phyloP scores from a whole-genome alignment of 2,113 vertebrate species.

The Microtus montanus region DNA sequence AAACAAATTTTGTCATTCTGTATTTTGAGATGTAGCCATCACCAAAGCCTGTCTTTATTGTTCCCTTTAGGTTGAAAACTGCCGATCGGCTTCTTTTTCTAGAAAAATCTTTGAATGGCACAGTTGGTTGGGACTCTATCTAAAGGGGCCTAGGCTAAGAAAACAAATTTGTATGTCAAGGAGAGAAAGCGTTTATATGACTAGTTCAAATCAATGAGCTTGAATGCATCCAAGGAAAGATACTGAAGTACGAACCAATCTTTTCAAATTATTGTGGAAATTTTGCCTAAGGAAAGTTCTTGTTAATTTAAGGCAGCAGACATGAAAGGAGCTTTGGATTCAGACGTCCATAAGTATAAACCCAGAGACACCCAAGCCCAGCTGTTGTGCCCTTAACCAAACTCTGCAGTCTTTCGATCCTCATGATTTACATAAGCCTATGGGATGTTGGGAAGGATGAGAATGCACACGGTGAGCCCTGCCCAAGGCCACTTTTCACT shows the following conservation, averaged over 20 bases:
- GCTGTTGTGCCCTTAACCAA: background rate
- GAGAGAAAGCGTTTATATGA: background rate
- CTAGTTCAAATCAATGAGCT: background rate
- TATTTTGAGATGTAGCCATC: background rate
- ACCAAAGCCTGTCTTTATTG: background rate
- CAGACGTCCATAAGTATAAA: background rate
- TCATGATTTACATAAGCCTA: background rate
- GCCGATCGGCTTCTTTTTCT: background rate
- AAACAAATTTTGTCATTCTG: background rate
- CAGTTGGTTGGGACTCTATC: background rate
- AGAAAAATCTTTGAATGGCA: background rate
- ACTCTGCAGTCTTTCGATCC: background rate
- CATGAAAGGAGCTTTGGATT: background rate
- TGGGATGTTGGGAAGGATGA: background rate
- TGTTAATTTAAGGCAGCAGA: background rate
- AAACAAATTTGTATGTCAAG: background rate
- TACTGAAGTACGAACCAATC: background rate
- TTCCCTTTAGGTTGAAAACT: background rate
- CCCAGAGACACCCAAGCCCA: background rate
- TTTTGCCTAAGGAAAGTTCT: background rate
- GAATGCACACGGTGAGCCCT: background rate
- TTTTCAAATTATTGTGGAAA: background rate
- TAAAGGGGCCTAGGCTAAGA: background rate
- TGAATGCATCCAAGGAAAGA: background rate
- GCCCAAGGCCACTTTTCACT: background rate